Evolutionary conservation across 2,797 vertebrate species (phyloP), one percentile per base, ranked within the genome.

Genomic region (Peromyscus eremicus): DNA sequence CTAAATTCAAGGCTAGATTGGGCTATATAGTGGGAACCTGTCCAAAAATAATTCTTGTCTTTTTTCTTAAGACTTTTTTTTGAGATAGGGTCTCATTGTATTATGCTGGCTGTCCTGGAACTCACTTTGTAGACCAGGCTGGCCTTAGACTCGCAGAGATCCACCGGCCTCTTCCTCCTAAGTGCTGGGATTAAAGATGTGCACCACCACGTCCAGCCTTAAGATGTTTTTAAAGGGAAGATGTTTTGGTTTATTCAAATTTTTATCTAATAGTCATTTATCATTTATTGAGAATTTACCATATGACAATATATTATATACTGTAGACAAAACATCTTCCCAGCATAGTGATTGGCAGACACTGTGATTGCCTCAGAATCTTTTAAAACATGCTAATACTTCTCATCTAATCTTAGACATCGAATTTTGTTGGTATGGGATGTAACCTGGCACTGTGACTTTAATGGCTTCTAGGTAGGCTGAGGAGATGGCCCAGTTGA

Each of bases 261-360:
- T 94, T 94, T 96, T 94, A 25, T 91, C 49, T 91, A 90, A 66
- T 75, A 91, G 73, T 73, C 23, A 89, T 89, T 89, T 90, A 87
- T 73, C 27, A 89, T 89, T 89, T 90, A 87, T 93, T 43, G n/a
- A 95, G 6, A 40, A 57, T 27, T 81, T 90, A 57, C 46, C 90
- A 57, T 21, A 6, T 82, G 85, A 79, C 34, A 57, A 29, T 68
- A 64, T 95, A 29, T 49, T 95, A 40, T 71, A 60, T 95, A 68
- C 37, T 92, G 70, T n/a, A 32, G 49, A 92, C 46, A 84, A 34
- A 91, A 66, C 66, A 66, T 75, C 3, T 94, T 94, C 32, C 29
- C 21, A 57, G 62, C 46, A 87, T n/a, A 64, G 79, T 64, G 32
- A n/a, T 92, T 96, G 77, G 55, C 62, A 88, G 80, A 88, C 23